Evolutionary conservation across 2,113 vertebrate genomes (phyloP), one percentile per base, ranked within the genome.

Genomic region (Sinocyclocheilus anshuiensis): DNA sequence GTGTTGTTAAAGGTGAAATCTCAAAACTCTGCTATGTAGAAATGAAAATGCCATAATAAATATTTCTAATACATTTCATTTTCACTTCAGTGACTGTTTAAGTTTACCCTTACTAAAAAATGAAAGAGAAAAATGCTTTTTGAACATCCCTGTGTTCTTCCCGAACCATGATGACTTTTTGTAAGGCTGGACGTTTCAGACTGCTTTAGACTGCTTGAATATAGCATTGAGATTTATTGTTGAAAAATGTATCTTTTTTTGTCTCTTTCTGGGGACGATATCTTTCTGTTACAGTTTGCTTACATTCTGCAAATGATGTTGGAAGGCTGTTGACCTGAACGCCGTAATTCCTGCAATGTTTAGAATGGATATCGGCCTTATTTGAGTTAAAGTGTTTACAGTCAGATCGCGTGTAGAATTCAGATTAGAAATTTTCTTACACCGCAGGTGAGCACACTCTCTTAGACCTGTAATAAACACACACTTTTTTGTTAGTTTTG

Each of bases 301-400:
- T 81, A 81, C 57, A 65, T 65, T 81, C 57, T 80, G 77, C 18
- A 63, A 22, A 80, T 80, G 77, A 39, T 45, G 29, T 80, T 80
- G 57, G n/a, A 81, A 65, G 12, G 6, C 36, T 81, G 78, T 81
- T 81, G 22, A 48, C 78, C 39, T n/a, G 22, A 81, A 45, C 36
- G 55, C 33, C 12, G 6, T 80, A 24, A 63, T 24, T 80, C 77
- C 53, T 78, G 55, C 57, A 36, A 65, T 48, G 59, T 81, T 81
- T 26, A 81, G 8, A 81, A 45, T 4, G 50, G 59, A 24, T 24
- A 24, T 80, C 33, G 9, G 20, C 57, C 55, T 61, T 61, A 80
- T 80, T 57, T 63, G 20, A 26, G 59, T 48, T 39, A 61, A 61
- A 24, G 29, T 79, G 26, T 81, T 81, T 65, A 65, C n/a, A 65